Evolutionary conservation across 2,113 vertebrate genomes (phyloP), one percentile per base, ranked within the genome.

Genomic region (Crotalus viridis): DNA sequence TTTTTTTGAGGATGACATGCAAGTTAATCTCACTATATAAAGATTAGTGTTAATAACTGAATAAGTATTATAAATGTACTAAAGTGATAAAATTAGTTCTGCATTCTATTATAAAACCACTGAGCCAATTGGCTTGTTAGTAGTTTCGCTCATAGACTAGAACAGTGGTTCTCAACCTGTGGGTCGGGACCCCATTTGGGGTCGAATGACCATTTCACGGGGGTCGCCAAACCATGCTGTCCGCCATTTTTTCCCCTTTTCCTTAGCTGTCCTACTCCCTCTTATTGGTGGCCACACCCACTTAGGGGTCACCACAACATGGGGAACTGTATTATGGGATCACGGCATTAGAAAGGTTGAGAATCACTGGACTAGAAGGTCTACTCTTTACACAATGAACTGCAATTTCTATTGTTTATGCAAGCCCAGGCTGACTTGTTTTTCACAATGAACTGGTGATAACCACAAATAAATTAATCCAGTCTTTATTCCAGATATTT

Each of bases 401-500:
- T 26, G 26, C 0, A 85, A 91, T 28, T 91, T 57, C 88, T 0
- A 5, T 89, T 28, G 3, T 51, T 93, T 64, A 2, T 22, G 69
- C 93, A 54, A 92, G 91, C 93, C 0, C 0, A 19, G 59, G 52
- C 94, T 26, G 54, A 95, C 94, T 81, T 64, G 52, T 85, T 85
- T 91, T 59, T 94, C 43, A 56, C 91, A 96, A 92, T 89, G 90
- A 93, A 93, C 91, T 91, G 97, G 97, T 97, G 96, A 94, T 97
- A 97, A 96, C 89, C 95, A 97, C 95, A 97, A 97, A 98, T 97
- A 95, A 98, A 97, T 97, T 96, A 97, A 98, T 97, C 96, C 96
- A 97, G 97, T 97, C 97, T 98, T 98, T 98, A 98, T 98, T 98
- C 97, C 98, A 97, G 96, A 97, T 97, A 97, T 95, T 98, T 97